A percentile compares a stretch with the other conserved stretches of the same genome.
phyloP scores from a whole-genome alignment of 30 jellyfish, hydroid and myxozoan genomes.

The Hydractinia echinata region DNA sequence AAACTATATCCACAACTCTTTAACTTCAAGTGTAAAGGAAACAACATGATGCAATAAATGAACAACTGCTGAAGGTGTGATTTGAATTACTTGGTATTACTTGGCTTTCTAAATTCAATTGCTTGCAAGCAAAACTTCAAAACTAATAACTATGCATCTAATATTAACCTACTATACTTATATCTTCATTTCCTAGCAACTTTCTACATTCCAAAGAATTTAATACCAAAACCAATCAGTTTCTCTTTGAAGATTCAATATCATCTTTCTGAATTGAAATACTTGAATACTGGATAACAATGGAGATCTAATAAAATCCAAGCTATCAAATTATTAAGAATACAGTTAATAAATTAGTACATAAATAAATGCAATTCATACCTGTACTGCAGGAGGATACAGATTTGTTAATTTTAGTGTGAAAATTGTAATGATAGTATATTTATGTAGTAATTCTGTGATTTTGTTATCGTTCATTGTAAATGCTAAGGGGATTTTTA shows the following conservation, averaged over 20 bases:
- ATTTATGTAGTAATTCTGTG: background rate
- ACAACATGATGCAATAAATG: too few relatives aligned
- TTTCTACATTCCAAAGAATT: background rate
- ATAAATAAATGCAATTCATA: background rate
- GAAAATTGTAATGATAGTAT: background rate
- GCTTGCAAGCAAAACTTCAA: background rate
- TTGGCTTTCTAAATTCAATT: background rate
- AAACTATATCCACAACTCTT: background rate
- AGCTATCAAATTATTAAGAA: background rate
- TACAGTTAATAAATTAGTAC: background rate
- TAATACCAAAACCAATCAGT: background rate
- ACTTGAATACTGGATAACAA: background rate
- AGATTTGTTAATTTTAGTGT: background rate
- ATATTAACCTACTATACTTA: background rate
- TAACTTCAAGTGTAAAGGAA: too few relatives aligned
- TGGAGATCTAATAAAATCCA: background rate
- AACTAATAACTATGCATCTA: background rate
- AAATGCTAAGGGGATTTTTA: background rate
- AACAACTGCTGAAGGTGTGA: too few relatives aligned
- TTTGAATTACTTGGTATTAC: too few relatives aligned
- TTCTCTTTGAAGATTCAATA: background rate
- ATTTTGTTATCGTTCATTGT: background rate
- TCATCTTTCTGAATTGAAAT: background rate
- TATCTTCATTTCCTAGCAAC: background rate
- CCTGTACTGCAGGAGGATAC: constrained; percentile 1